A percentile compares a stretch with the other conserved stretches of the same genome.
Evolutionary conservation across 2,113 vertebrate genomes (phyloP).

Genomic region (Promerops cafer): DNA sequence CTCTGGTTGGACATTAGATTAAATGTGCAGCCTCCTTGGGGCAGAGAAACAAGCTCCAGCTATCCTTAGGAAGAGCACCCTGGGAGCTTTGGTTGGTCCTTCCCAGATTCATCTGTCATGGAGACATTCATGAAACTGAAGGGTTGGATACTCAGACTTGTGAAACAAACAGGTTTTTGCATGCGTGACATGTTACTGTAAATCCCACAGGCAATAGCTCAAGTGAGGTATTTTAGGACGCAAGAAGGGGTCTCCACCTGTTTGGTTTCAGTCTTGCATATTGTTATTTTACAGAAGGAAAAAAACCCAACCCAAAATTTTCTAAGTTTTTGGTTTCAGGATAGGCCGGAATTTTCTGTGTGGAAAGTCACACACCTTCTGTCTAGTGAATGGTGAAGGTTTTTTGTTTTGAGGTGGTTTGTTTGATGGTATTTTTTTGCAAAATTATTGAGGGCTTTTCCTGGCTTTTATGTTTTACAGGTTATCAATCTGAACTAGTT

Average conservation of each 20-base stretch:
- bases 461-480: not conserved
- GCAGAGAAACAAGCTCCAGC: not conserved
- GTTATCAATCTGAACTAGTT: not conserved
- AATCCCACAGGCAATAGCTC: not conserved
- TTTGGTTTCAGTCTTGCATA: not conserved
- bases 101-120: not conserved
- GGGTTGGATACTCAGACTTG: not conserved
- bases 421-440: not conserved
- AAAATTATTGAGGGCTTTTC: not conserved
- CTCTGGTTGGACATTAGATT: not conserved
- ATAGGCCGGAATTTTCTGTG: not conserved
- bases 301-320: not conserved
- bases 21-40: not conserved
- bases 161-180: not conserved
- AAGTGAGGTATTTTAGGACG: not conserved
- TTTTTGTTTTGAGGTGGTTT: not conserved
- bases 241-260: not conserved
- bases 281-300: not conserved
- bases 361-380: not conserved
- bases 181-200: not conserved
- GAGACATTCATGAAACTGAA: not conserved
- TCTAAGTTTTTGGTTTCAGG: not conserved
- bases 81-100: not conserved
- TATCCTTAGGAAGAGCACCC: not conserved
- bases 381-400: not conserved